Percentiles rank a stretch among this genome's conserved stretches.
Evolutionary conservation across 2,113 vertebrate genomes (phyloP).

Genomic region (Mixornis gularis): DNA sequence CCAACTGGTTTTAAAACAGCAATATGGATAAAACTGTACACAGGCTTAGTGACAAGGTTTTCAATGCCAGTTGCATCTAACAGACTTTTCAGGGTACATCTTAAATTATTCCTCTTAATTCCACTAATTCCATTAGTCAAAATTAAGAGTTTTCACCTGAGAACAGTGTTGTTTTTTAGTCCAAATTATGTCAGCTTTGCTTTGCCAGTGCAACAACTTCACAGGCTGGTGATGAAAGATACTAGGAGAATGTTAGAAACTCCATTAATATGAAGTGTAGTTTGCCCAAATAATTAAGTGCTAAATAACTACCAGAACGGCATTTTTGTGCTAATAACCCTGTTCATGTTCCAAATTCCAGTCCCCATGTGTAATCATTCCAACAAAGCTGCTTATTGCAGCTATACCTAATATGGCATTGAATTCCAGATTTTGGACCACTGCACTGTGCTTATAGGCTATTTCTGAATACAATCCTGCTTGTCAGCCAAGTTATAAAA

Average conservation of each 20-base stretch:
- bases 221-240: background rate
- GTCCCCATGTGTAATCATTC: background rate
- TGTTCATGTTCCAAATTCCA: conserved; percentile 20
- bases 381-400: background rate
- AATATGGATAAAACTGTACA: background rate
- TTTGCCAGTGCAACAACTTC: background rate
- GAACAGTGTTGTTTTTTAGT: background rate
- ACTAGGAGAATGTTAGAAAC: background rate
- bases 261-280: background rate
- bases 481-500: conserved; percentile 14
- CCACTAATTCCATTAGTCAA: background rate
- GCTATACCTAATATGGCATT: conserved; percentile 55
- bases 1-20: background rate
- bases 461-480: conserved; percentile 23
- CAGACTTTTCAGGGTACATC: background rate
- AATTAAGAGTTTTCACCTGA: background rate
- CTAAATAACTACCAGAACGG: background rate
- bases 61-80: background rate
- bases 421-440: background rate
- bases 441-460: background rate
- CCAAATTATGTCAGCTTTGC: background rate
- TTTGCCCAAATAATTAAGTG: background rate
- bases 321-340: background rate
- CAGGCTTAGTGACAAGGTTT: background rate
- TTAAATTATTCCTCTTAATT: background rate